phyloP scores from a whole-genome alignment of 2,113 vertebrate genomes.

The Chaenocephalus aceratus region DNA sequence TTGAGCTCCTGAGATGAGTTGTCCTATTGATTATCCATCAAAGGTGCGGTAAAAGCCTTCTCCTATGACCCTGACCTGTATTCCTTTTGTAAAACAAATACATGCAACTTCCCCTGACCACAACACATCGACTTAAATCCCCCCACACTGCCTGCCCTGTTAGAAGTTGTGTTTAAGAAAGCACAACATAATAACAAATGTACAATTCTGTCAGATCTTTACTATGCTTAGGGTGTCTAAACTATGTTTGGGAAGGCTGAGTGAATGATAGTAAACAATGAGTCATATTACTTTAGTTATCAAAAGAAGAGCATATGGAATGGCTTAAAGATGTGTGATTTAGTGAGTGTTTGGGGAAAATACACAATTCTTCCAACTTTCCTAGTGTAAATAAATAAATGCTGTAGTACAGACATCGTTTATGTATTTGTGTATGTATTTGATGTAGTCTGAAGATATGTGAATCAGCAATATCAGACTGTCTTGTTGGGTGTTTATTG shows the following conservation, averaged over 20 bases:
- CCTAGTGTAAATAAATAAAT: too few species aligned
- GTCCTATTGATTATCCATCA: conserved; percentile 68
- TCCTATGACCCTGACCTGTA: conserved; percentile 62
- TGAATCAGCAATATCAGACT: too few species aligned
- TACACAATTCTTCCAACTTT: too few species aligned
- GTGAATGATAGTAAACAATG: too few species aligned
- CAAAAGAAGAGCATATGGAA: too few species aligned
- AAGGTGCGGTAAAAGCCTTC: conserved; percentile 53
- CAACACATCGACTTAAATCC: conserved; percentile 51
- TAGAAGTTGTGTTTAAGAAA: background rate
- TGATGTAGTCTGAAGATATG: too few species aligned
- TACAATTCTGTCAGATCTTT: background rate
- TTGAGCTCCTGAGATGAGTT: conserved; percentile 44
- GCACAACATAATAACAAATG: background rate
- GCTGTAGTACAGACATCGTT: too few species aligned
- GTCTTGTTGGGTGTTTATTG: too few species aligned
- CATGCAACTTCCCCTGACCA: conserved; percentile 26
- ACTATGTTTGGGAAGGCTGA: background rate
- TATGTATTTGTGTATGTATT: too few species aligned
- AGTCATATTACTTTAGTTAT: too few species aligned
- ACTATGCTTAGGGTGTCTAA: background rate
- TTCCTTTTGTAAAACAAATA: conserved; percentile 63
- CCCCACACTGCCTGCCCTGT: background rate
- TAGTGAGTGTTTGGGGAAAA: too few species aligned
- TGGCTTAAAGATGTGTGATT: too few species aligned